Base-by-base conservation (phyloP, 2,797 vertebrate species). In the Premnoplex brunnescens region DNA sequence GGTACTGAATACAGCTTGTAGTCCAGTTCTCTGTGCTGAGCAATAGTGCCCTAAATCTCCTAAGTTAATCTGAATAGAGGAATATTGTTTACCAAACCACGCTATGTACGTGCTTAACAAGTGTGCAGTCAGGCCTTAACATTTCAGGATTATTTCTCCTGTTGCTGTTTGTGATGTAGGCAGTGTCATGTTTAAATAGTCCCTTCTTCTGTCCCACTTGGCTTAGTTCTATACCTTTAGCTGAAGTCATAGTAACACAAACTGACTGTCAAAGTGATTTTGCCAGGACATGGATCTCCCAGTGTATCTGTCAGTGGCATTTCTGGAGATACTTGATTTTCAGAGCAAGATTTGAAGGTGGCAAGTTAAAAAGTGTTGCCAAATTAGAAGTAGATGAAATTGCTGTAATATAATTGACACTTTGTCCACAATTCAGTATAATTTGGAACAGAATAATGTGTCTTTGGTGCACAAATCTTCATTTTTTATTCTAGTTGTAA, bases 281-380 rank as follows among this genome's bases (percentile, higher is more conserved):
- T 79, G n/a, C 88, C 28, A 39, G 30, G 46, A 27, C 1, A 6
- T 7, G n/a, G 3, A 34, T 63, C 30, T 67, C 27, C 34, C 21
- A 10, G 0, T 34, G 1, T 46, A 12, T 59, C 26, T 1, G 1
- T 58, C 43, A 26, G 7, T 67, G 36, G 18, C 2, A 1, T 44
- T 79, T 55, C 26, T 69, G 48, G 34, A 56, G 27, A 12, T 30
- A 52, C 48, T 72, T 55, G 4, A 26, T 92, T 56, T 67, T 91
- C 14, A 20, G 67, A 82, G 24, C 7, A 68, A 28, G 22, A 49
- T 55, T 34, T 59, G 36, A 82, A 80, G 32, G 23, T 32, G 13
- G 7, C n/a, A 74, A 1, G 56, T 71, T 52, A 12, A 46, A 76
- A 91, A 76, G 21, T 51, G 16, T 55, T 72, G 43, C 32, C 27